Conservation (phyloP, 2,888 invertebrate genomes). For the Ctenicera cuprea region DNA sequence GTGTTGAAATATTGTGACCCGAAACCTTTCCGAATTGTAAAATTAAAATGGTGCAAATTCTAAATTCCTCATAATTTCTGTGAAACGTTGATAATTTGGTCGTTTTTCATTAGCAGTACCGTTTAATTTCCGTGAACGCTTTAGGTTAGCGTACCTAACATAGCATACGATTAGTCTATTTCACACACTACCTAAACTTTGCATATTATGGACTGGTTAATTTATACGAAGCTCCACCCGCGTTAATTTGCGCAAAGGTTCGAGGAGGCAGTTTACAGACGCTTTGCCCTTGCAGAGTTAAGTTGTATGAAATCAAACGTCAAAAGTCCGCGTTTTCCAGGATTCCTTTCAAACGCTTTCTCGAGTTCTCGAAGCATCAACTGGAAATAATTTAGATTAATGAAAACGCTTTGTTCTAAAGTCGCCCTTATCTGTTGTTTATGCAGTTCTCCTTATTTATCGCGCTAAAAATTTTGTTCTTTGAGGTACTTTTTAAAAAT, state of each 20-base stretch:
- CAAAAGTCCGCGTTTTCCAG: constrained; percentile 43
- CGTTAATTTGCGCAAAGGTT: constrained; percentile 39
- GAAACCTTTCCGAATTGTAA: too few relatives aligned
- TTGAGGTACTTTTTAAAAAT: constrained; percentile 14
- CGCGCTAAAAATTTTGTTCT: constrained; percentile 22
- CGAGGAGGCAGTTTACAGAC: constrained; percentile 29
- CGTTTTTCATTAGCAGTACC: constrained; percentile 41
- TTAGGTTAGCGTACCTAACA: constrained; percentile 36
- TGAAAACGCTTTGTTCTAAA: constrained; percentile 61
- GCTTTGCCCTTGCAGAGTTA: constrained; percentile 22
- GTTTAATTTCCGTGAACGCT: constrained; percentile 41
- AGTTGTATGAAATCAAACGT: constrained; percentile 47
- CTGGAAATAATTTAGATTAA: constrained; percentile 63
- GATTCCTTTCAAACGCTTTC: constrained; percentile 48
- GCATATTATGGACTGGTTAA: constrained; percentile 42
- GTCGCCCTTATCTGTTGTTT: constrained; percentile 61
- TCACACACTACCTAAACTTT: constrained; percentile 42
- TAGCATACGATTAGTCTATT: constrained; percentile 42
- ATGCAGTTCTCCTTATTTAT: constrained; percentile 55
- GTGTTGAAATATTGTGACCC: too few relatives aligned
- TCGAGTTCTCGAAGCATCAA: constrained; percentile 59
- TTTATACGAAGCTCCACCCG: constrained; percentile 35
- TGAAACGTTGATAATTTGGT: constrained; percentile 15
- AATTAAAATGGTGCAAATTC: background rate
- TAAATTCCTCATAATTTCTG: background rate